Evolutionary conservation across 2,113 vertebrate species (phyloP).

Genomic region (Haemorhous mexicanus): DNA sequence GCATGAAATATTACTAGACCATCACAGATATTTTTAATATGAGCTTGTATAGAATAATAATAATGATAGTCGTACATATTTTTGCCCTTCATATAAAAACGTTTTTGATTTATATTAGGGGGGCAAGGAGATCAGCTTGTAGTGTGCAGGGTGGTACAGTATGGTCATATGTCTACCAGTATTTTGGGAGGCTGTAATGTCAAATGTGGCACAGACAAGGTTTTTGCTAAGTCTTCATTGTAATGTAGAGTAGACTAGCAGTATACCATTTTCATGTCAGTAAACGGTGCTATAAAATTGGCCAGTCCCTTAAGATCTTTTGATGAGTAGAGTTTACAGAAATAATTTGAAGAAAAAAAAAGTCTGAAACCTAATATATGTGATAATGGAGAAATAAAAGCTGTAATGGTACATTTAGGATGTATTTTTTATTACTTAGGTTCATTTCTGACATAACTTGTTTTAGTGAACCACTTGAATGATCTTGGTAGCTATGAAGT

Average conservation of each 20-base stretch:
- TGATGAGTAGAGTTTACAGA: slow-evolving; percentile 8
- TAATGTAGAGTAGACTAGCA: slow-evolving; percentile 7
- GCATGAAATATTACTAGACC: not conserved
- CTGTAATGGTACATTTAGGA: slow-evolving; percentile 18
- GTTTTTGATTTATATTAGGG: not conserved
- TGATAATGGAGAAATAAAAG: slow-evolving; percentile 48
- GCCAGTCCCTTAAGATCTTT: not conserved
- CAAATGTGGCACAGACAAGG: not conserved
- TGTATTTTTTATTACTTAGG: slow-evolving; percentile 40
- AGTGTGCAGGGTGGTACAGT: not conserved
- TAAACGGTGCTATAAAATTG: slow-evolving; percentile 23
- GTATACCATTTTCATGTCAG: not conserved
- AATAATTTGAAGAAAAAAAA: slow-evolving; percentile 10
- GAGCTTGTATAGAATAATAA: not conserved
- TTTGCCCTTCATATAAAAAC: not conserved
- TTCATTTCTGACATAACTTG: slow-evolving; percentile 41
- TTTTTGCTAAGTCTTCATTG: not conserved
- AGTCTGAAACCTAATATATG: slow-evolving; percentile 7
- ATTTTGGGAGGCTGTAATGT: not conserved
- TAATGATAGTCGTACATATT: not conserved
- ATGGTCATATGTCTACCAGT: not conserved
- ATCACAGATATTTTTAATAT: not conserved
- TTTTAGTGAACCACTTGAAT: slow-evolving; percentile 46
- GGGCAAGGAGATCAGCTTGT: not conserved
- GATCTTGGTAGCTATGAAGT: slow-evolving; percentile 43